Percentiles rank a stretch among this genome's conserved stretches.
These are phyloP conservation scores for Oreochromis mossambicus DNA, from an alignment of 2,797 vertebrate genomes.

Conservation along the genomic window DNA sequence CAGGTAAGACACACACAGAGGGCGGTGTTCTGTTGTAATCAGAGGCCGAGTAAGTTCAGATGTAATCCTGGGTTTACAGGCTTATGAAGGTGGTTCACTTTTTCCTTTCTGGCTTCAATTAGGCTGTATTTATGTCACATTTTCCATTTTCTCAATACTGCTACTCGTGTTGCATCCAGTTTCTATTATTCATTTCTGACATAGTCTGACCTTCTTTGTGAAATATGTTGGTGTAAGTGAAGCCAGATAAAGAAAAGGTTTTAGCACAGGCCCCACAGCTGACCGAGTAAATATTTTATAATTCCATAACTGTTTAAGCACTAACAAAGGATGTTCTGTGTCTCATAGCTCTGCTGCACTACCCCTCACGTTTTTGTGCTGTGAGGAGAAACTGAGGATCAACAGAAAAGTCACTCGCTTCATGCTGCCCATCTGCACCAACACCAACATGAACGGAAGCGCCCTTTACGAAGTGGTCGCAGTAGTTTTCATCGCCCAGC, in stretches of 20 bases:
- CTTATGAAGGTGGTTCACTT: background rate
- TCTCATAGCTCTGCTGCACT: background rate
- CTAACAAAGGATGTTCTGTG: background rate
- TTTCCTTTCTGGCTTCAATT: background rate
- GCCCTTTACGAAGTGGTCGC: background rate
- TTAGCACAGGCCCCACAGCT: background rate
- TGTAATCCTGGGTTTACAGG: background rate
- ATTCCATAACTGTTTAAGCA: background rate
- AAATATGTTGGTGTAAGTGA: background rate
- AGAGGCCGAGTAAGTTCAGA: background rate
- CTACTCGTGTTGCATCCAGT: background rate
- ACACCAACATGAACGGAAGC: background rate
- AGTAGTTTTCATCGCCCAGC: background rate
- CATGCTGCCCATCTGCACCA: background rate
- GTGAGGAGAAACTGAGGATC: background rate
- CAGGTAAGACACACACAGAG: background rate
- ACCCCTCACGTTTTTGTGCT: background rate
- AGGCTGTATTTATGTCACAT: background rate
- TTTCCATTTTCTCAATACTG: background rate
- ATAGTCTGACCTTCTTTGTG: background rate
- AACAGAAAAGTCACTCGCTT: background rate
- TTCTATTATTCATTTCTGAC: background rate
- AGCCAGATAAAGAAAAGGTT: background rate
- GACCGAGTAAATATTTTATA: background rate
- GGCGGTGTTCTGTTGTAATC: background rate